A percentile compares a stretch with the other conserved stretches of the same genome.
These are phyloP conservation scores for Neofelis nebulosa DNA, from an alignment of 2,113 vertebrate genomes.

Conservation along the genomic window DNA sequence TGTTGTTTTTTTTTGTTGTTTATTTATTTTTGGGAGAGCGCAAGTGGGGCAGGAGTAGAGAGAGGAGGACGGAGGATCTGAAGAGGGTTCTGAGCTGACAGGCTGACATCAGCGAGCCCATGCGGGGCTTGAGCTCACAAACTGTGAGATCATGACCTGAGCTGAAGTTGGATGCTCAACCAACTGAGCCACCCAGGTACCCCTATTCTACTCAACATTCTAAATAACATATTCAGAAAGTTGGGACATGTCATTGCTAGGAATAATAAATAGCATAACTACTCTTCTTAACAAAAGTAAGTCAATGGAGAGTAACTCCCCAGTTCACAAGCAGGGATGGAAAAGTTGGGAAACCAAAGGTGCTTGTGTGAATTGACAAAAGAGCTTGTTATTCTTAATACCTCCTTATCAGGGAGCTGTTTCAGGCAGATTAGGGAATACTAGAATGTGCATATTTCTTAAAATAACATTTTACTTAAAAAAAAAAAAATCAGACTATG, in stretches of 20 bases:
- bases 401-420: background rate
- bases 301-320: background rate
- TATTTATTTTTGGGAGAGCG: too few relatives aligned
- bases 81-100: too few relatives aligned
- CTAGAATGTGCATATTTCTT: background rate
- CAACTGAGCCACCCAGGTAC: too few relatives aligned
- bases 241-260: background rate
- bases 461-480: slow-evolving; percentile 16
- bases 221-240: background rate
- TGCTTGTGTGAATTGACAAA: background rate
- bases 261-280: background rate
- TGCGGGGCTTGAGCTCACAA: too few relatives aligned
- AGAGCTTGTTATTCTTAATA: background rate
- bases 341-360: background rate
- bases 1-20: too few relatives aligned
- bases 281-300: slow-evolving; percentile 9
- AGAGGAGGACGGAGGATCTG: too few relatives aligned
- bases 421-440: background rate
- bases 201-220: background rate
- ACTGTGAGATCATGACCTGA: too few relatives aligned
- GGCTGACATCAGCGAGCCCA: too few relatives aligned
- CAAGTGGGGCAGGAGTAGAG: too few relatives aligned
- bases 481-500: background rate
- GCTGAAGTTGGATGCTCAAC: too few relatives aligned
- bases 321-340: background rate